Percentiles rank a stretch among this genome's conserved stretches.
phyloP scores from a whole-genome alignment of 92 coral and sea anemone genomes.

The Nematostella vectensis region DNA sequence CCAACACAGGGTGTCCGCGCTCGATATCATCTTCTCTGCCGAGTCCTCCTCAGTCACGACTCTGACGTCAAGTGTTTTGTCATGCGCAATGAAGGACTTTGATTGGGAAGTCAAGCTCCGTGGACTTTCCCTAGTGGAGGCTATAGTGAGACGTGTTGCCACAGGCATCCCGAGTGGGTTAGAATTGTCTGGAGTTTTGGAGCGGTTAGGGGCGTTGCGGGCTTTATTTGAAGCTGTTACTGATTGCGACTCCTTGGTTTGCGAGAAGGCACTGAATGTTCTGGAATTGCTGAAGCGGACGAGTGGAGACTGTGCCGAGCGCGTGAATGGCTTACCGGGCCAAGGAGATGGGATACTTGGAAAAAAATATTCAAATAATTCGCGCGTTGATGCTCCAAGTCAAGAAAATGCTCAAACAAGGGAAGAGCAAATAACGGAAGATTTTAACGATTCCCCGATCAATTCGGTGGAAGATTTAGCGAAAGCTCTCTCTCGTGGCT shows the following conservation, averaged over 20 bases:
- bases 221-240: slow-evolving; percentile 46
- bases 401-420: background rate
- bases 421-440: background rate
- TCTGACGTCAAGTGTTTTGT: slow-evolving; percentile 6
- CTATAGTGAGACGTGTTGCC: slow-evolving; percentile 20
- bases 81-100: slow-evolving; percentile 54
- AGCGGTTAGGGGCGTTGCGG: slow-evolving; percentile 32
- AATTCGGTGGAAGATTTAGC: slow-evolving; percentile 26
- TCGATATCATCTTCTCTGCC: background rate
- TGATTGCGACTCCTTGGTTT: slow-evolving; percentile 82
- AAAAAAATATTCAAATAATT: background rate
- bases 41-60: background rate
- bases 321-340: background rate
- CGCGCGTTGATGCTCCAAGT: background rate
- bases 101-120: slow-evolving; percentile 97
- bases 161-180: background rate
- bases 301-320: background rate
- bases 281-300: slow-evolving; percentile 21
- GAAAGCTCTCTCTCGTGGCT: slow-evolving; percentile 4
- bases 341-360: background rate
- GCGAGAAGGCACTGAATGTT: slow-evolving; percentile 54
- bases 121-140: slow-evolving; percentile 58
- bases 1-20: slow-evolving; percentile 32
- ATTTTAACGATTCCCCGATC: background rate
- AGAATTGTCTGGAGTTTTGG: slow-evolving; percentile 2